Conservation (phyloP, 2,888 invertebrate species). For the Eumacrocentrus americanus region DNA sequence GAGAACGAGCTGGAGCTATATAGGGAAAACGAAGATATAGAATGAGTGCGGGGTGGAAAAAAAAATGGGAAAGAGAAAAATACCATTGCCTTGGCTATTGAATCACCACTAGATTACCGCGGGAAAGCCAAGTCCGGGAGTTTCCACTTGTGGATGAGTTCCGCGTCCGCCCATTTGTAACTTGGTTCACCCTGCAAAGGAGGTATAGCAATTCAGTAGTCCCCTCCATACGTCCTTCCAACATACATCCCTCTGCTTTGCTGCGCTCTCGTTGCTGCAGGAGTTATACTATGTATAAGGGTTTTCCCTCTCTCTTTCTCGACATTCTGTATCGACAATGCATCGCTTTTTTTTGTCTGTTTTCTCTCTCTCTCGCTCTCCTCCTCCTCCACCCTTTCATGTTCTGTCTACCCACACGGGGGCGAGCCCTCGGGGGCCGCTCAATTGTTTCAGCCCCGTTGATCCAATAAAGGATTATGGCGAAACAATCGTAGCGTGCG, state of each 20-base stretch:
- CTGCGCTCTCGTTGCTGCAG: too few species aligned
- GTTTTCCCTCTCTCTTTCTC: too few species aligned
- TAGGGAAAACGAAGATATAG: neutral
- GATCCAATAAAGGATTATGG: slow-evolving; percentile 61
- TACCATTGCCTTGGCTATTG: slow-evolving; percentile 32
- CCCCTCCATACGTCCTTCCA: slow-evolving; percentile 32
- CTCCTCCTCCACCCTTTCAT: slow-evolving; percentile 13
- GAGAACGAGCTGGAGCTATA: neutral
- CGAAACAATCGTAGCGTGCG: slow-evolving; percentile 57
- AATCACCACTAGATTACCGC: slow-evolving; percentile 42
- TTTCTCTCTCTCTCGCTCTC: slow-evolving; percentile 8
- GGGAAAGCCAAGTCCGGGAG: slow-evolving; percentile 38
- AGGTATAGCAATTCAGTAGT: slow-evolving; percentile 49
- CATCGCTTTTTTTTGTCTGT: slow-evolving; percentile 14
- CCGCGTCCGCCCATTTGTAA: slow-evolving; percentile 59
- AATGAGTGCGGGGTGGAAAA: neutral
- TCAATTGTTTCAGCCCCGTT: slow-evolving; percentile 61
- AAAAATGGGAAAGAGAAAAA: slow-evolving; percentile 14
- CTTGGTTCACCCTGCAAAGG: slow-evolving; percentile 59
- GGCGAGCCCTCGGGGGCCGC: slow-evolving; percentile 44
- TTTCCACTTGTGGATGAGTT: slow-evolving; percentile 56
- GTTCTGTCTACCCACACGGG: slow-evolving; percentile 14
- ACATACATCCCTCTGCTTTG: too few species aligned
- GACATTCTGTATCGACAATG: too few species aligned
- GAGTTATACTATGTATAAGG: too few species aligned